phyloP scores from a whole-genome alignment of 1,140 invertebrate genomes.

The Drosophila malerkotliana region DNA sequence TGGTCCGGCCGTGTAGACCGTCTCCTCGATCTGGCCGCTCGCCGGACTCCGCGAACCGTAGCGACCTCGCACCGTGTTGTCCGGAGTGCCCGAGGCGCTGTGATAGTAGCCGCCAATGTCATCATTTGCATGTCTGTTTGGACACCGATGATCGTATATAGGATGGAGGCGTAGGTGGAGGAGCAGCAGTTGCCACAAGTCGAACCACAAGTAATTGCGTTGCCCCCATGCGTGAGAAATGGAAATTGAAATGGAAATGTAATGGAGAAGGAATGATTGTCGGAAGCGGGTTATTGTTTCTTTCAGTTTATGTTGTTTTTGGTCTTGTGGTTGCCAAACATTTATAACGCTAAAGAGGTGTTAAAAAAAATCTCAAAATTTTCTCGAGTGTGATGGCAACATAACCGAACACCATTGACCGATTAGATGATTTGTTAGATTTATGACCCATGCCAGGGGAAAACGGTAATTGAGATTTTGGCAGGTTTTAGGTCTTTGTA shows the following conservation, averaged over 20 bases:
- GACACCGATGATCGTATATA: neutral
- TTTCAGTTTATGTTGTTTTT: slow-evolving; percentile 5
- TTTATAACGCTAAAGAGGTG: slow-evolving; percentile 63
- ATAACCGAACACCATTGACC: slow-evolving; percentile 24
- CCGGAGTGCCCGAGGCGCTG: slow-evolving; percentile 86
- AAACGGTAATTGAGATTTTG: slow-evolving; percentile 36
- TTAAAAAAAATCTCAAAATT: slow-evolving; percentile 57
- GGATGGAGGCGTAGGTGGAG: neutral
- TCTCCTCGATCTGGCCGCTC: slow-evolving; percentile 87
- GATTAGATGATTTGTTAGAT: slow-evolving; percentile 63
- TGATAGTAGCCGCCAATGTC: slow-evolving; percentile 87
- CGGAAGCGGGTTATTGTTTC: slow-evolving; percentile 48
- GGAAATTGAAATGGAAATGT: slow-evolving; percentile 14
- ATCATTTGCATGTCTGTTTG: slow-evolving; percentile 86
- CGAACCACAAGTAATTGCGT: slow-evolving; percentile 64
- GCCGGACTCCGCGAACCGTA: slow-evolving; percentile 88
- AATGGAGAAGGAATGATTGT: slow-evolving; percentile 24
- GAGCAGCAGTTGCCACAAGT: slow-evolving; percentile 14
- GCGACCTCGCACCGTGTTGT: slow-evolving; percentile 87
- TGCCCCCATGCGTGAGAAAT: slow-evolving; percentile 49
- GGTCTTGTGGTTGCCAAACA: slow-evolving; percentile 58
- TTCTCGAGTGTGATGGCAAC: slow-evolving; percentile 27
- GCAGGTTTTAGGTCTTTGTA: slow-evolving; percentile 9
- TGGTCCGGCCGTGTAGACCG: slow-evolving; percentile 89
- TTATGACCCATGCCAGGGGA: slow-evolving; percentile 41